Evolutionary conservation across 2,113 vertebrate genomes (phyloP).

Genomic region (Phyllostomus discolor): DNA sequence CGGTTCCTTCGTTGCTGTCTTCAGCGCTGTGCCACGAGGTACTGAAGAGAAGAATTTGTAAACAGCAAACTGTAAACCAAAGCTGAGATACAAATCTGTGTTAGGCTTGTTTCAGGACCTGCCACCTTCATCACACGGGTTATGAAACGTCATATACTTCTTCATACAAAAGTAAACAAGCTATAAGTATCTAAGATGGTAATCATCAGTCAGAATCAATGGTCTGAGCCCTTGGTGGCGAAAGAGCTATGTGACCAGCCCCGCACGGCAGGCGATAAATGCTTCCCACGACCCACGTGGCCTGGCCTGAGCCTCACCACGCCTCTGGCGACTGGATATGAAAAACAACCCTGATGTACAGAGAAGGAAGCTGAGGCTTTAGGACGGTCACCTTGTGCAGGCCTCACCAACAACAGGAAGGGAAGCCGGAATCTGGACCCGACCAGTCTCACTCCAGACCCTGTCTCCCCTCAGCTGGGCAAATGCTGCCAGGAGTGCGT

Average conservation of each 20-base stretch:
- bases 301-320: background rate
- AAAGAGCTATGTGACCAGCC: background rate
- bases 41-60: background rate
- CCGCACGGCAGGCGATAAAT: fast-evolving
- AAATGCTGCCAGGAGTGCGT: background rate
- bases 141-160: background rate
- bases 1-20: background rate
- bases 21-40: background rate
- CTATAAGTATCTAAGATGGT: background rate
- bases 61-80: background rate
- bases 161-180: background rate
- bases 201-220: background rate
- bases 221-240: background rate
- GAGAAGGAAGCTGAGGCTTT: background rate
- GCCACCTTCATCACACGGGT: background rate
- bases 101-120: background rate
- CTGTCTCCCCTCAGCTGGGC: background rate
- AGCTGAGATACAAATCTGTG: background rate
- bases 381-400: background rate
- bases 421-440: background rate
- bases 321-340: background rate
- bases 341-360: background rate
- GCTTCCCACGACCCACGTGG: background rate
- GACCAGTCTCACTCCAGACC: background rate
- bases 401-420: background rate